These are phyloP conservation scores for Eciton burchellii DNA, from an alignment of 1,140 invertebrate genomes.

Conservation along the genomic window DNA sequence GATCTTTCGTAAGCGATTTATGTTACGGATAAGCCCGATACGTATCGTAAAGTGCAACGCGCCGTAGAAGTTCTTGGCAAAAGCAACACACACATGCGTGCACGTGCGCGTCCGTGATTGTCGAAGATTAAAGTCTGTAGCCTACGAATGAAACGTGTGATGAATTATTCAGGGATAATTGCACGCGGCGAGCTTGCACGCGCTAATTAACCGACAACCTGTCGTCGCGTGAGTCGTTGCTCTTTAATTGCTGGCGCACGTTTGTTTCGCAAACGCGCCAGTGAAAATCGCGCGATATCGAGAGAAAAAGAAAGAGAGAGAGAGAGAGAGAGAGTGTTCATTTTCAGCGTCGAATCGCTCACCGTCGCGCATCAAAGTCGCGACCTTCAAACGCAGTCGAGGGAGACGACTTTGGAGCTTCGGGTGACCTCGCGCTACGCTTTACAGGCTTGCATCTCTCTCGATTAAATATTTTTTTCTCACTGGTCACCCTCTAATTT, in stretches of 20 bases:
- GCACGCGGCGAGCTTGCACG: conserved; percentile 61
- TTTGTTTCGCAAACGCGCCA: conserved; percentile 52
- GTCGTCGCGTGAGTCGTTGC: conserved; percentile 71
- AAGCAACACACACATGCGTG: background rate
- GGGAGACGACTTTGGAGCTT: no score
- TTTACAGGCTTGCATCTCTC: no score
- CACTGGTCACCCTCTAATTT: no score
- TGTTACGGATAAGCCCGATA: background rate
- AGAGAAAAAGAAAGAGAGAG: background rate
- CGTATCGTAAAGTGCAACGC: background rate
- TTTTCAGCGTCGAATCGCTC: no score
- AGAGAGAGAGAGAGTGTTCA: no score
- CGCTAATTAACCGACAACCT: conserved; percentile 70
- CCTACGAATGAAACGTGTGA: conserved; percentile 54
- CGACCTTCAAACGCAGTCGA: no score
- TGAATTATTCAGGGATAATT: conserved; percentile 72
- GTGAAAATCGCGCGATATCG: conserved; percentile 29
- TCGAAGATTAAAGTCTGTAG: conserved; percentile 49
- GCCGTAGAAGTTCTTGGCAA: conserved; percentile 10
- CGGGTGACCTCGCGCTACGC: no score
- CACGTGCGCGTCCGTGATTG: conserved; percentile 3
- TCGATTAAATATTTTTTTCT: no score
- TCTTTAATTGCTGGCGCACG: conserved; percentile 55
- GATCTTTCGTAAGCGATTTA: background rate
- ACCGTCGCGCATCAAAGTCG: no score